Conservation (phyloP, 2,113 vertebrate species). For the Prionailurus bengalensis region DNA sequence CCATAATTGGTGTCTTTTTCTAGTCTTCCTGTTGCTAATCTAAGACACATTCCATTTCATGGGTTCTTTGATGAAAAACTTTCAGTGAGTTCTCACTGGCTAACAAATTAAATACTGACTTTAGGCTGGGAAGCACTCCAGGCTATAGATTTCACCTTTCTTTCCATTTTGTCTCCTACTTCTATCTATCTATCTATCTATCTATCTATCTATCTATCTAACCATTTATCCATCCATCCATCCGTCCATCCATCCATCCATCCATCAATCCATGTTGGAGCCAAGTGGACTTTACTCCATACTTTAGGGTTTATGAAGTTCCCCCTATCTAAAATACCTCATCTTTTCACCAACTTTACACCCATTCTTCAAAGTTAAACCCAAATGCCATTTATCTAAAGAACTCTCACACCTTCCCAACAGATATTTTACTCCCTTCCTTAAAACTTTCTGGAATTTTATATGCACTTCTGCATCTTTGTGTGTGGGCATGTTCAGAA, state of each 20-base stretch:
- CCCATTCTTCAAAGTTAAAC: background rate
- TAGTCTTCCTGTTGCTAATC: background rate
- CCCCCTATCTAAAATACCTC: background rate
- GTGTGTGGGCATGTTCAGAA: background rate
- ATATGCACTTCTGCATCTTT: background rate
- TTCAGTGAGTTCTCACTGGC: background rate
- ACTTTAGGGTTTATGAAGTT: background rate
- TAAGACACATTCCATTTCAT: background rate
- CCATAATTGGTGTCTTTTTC: background rate
- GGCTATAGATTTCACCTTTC: background rate
- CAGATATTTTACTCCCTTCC: background rate
- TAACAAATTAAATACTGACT: background rate
- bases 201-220: no score
- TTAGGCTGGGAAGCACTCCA: background rate
- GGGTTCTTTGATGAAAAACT: background rate
- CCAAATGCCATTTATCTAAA: background rate
- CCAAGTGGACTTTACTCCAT: background rate
- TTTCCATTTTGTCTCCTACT: background rate
- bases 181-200: background rate
- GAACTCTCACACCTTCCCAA: background rate
- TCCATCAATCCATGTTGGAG: background rate
- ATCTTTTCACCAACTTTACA: background rate
- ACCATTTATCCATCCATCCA: fast-evolving
- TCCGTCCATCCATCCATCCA: no score
- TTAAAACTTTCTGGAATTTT: background rate